A percentile compares a stretch with the other conserved stretches of the same genome.
These are phyloP conservation scores for Dinothrombium tinctorium DNA, from an alignment of 1,140 invertebrate species.

Conservation along the genomic window DNA sequence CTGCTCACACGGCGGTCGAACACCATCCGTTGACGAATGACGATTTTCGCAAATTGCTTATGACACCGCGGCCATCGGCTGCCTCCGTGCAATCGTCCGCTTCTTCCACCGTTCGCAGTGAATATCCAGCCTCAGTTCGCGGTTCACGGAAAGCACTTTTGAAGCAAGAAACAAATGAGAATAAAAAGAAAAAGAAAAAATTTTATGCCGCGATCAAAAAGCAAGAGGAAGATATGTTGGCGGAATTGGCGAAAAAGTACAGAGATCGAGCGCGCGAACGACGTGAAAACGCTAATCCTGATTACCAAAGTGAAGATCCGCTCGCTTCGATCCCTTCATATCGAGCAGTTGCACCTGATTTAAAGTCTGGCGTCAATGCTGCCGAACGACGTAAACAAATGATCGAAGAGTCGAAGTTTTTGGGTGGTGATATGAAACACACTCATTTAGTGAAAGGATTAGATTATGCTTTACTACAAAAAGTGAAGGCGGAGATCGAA, in stretches of 20 bases:
- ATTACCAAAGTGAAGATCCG: slow-evolving; percentile 38
- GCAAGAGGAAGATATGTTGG: slow-evolving; percentile 83
- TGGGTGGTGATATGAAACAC: slow-evolving; percentile 99
- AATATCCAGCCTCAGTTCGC: slow-evolving; percentile 4
- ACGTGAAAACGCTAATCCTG: slow-evolving; percentile 55
- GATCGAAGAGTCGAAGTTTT: slow-evolving; percentile 97
- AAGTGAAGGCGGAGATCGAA: slow-evolving; percentile 31
- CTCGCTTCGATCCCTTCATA: slow-evolving; percentile 69
- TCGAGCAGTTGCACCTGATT: slow-evolving; percentile 75
- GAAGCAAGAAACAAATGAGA: slow-evolving; percentile 18
- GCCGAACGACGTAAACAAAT: slow-evolving; percentile 81
- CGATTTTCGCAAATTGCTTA: slow-evolving; percentile 80
- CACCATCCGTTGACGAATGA: slow-evolving; percentile 60
- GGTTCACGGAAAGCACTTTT: slow-evolving; percentile 8
- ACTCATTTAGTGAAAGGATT: slow-evolving; percentile 99
- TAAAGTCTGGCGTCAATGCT: slow-evolving; percentile 68
- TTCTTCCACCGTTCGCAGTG: slow-evolving; percentile 5
- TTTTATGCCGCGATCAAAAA: slow-evolving; percentile 78
- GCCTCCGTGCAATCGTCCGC: slow-evolving; percentile 13
- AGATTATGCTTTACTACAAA: slow-evolving; percentile 95
- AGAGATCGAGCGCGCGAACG: slow-evolving; percentile 49
- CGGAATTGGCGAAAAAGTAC: slow-evolving; percentile 67
- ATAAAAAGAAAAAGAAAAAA: slow-evolving; percentile 27
- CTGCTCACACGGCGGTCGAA: too few relatives aligned
- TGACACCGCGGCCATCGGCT: slow-evolving; percentile 83